Evolutionary conservation across 2,113 vertebrate species (phyloP).

Genomic region (Piaya cayana): DNA sequence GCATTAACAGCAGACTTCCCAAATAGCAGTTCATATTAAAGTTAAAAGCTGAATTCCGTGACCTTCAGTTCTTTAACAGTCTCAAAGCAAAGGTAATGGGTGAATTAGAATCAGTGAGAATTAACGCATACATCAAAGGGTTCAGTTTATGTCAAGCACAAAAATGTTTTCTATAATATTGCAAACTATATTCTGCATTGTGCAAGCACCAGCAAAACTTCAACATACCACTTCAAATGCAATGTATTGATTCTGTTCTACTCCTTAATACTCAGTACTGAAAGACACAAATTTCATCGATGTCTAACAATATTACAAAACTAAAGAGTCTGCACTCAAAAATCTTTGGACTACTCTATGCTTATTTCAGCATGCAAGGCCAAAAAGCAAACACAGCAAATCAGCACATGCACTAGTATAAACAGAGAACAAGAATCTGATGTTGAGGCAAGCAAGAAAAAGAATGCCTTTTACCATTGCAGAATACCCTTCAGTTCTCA

Average conservation of each 20-base stretch:
- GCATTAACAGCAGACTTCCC: conserved; percentile 11
- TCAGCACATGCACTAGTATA: not conserved
- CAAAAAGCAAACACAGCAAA: not conserved
- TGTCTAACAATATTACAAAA: not conserved
- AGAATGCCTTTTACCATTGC: not conserved
- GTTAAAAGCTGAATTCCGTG: conserved; percentile 13
- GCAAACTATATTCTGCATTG: not conserved
- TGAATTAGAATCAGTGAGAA: not conserved
- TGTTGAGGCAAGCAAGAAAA: not conserved
- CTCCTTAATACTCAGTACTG: not conserved
- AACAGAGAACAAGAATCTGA: not conserved
- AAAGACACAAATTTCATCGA: not conserved
- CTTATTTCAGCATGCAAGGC: not conserved
- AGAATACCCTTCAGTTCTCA: not conserved
- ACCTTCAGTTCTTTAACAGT: conserved; percentile 10
- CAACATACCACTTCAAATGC: not conserved
- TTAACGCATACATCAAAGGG: not conserved
- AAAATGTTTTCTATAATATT: not conserved
- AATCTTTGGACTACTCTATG: not conserved
- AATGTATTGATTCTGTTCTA: not conserved
- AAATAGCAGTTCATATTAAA: not conserved
- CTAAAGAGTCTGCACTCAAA: not conserved
- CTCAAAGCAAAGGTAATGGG: not conserved
- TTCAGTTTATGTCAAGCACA: not conserved
- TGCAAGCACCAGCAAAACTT: not conserved